phyloP scores from a whole-genome alignment of 2,888 invertebrate species.

The Galeruca laticollis region DNA sequence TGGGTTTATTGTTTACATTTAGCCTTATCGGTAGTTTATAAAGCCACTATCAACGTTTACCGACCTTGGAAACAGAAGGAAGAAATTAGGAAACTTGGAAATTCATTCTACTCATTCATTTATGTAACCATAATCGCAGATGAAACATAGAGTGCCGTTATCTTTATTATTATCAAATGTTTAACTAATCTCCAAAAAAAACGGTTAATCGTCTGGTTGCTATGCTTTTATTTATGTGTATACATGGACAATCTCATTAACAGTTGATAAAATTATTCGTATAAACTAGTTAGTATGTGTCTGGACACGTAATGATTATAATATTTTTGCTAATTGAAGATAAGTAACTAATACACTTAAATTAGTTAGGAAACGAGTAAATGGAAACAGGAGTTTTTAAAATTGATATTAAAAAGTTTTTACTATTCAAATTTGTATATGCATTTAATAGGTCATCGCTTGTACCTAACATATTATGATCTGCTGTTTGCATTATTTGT shows the following conservation, averaged over 20 bases:
- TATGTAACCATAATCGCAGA: not conserved
- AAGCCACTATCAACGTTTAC: conserved; percentile 22
- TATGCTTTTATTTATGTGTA: not conserved
- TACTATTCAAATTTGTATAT: too few species aligned
- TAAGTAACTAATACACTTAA: too few species aligned
- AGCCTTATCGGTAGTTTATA: conserved; percentile 19
- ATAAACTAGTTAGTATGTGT: too few species aligned
- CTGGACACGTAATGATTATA: too few species aligned
- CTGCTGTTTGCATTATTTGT: too few species aligned
- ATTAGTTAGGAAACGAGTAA: too few species aligned
- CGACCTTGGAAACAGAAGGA: conserved; percentile 17
- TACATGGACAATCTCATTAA: not conserved
- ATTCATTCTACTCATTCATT: not conserved
- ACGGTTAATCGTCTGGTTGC: not conserved
- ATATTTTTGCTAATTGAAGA: too few species aligned
- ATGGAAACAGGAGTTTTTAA: too few species aligned
- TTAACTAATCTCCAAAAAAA: not conserved
- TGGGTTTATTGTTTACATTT: conserved; percentile 18
- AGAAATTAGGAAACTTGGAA: conserved; percentile 2
- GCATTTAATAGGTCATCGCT: too few species aligned
- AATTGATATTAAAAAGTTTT: too few species aligned
- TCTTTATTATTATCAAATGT: conserved; percentile 4
- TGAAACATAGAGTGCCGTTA: not conserved
- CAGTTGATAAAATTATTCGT: not conserved
- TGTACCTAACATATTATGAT: too few species aligned